phyloP scores from a whole-genome alignment of 2,797 vertebrate species.

The Anas bahamensis region DNA sequence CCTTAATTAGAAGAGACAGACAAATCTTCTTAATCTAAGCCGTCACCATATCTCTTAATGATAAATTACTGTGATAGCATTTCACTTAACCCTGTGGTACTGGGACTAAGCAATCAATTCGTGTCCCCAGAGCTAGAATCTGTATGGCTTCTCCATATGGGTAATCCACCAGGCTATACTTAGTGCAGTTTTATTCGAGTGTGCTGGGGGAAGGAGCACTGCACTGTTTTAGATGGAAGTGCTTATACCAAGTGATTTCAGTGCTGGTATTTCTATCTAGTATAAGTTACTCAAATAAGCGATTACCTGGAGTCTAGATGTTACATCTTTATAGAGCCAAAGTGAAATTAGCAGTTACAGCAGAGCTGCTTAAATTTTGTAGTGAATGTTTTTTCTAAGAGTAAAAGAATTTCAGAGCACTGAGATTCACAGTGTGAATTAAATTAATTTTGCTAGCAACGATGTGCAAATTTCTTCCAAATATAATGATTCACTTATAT shows the following conservation, averaged over 20 bases:
- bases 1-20: constrained; percentile 68
- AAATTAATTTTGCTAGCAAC: not conserved
- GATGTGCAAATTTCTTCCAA: not conserved
- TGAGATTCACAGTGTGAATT: not conserved
- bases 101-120: constrained; percentile 13
- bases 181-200: not conserved
- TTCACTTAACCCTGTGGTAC: constrained; percentile 59
- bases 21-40: constrained; percentile 73
- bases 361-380: not conserved
- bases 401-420: not conserved
- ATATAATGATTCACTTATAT: not conserved
- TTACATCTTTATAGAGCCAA: not conserved
- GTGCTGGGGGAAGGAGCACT: not conserved
- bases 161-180: not conserved
- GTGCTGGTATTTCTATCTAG: not conserved
- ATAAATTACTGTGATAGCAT: constrained; percentile 59
- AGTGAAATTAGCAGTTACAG: not conserved
- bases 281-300: not conserved
- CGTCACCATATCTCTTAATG: constrained; percentile 48
- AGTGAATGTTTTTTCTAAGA: not conserved
- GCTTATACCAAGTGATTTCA: not conserved
- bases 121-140: not conserved
- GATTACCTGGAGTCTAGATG: not conserved
- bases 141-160: not conserved
- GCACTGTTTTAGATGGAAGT: not conserved